Evolutionary conservation across 2,113 vertebrate genomes (phyloP), one percentile per base, ranked within the genome.

Genomic region (Xyliphius kryptos): DNA sequence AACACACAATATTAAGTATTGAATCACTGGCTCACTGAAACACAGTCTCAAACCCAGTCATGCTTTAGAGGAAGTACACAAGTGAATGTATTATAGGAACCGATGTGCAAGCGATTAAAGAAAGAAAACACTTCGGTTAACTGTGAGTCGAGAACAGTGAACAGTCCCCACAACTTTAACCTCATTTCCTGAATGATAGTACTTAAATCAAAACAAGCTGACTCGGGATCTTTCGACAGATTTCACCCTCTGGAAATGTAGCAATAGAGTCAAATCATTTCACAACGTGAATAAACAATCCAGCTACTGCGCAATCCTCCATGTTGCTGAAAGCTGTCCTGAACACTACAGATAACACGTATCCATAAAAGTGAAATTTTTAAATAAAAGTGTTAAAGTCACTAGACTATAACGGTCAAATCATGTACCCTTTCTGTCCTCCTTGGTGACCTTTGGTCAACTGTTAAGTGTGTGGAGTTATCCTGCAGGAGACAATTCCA

Each of bases 151-250:
- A 20, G 37, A 40, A 40, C 54, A 20, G 11, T 4, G 11, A 55
- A 17, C 54, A 13, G 11, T 13, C 16, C 20, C 54, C 37, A n/a
- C 38, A 10, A 57, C 55, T n/a, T n/a, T 1, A 44, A 21, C 19
- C 40, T 22, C 13, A 15, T 43, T 57, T 57, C 55, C 40, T 57
- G 40, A 57, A 57, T 57, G 55, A 57, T n/a, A n/a, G n/a, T 22
- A 57, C 40, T 8, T 6, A 57, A 57, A 57, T 57, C 40, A 57
- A 57, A 57, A 44, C 37, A 44, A 43, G 17, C 20, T 1, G 14
- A 44, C 40, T 10, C 9, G 19, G 12, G 20, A 43, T 13, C 55
- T 57, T 44, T 58, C 12, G 40, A 58, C 56, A 43, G 55, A 17
- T 57, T 22, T 26, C 56, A n/a, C 9, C 40, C 56, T 21, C 40